Percentiles rank a stretch among this genome's conserved stretches.
Conservation (phyloP, 2,113 vertebrate species). For the Colaptes auratus region DNA sequence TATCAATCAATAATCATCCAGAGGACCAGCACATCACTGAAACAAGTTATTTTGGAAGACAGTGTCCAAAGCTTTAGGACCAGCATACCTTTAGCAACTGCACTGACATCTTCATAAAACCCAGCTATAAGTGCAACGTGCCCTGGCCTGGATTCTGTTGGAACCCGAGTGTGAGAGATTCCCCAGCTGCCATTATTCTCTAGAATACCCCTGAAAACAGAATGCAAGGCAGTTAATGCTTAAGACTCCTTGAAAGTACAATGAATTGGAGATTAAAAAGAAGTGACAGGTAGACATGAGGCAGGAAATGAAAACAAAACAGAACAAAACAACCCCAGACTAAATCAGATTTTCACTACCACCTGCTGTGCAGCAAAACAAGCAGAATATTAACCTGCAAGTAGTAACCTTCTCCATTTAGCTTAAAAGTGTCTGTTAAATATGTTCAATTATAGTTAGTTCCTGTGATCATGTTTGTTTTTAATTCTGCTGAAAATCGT, state of each 20-base stretch:
- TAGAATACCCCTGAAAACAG: slow-evolving; percentile 81
- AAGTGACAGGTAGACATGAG: not conserved
- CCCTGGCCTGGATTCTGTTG: slow-evolving; percentile 95
- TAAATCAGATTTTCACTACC: not conserved
- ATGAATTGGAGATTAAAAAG: not conserved
- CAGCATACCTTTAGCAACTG: slow-evolving; percentile 92
- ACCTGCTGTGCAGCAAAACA: not conserved
- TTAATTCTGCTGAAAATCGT: not conserved
- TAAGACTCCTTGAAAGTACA: not conserved
- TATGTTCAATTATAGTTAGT: not conserved
- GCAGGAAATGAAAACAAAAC: not conserved
- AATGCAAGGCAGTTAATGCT: not conserved
- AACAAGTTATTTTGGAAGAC: not conserved
- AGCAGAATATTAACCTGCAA: slow-evolving; percentile 12
- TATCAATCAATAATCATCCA: not conserved
- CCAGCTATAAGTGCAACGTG: slow-evolving; percentile 96
- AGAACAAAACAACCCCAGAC: not conserved
- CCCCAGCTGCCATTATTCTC: slow-evolving; percentile 91
- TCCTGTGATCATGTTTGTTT: not conserved
- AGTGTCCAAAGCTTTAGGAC: not conserved
- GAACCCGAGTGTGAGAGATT: slow-evolving; percentile 92
- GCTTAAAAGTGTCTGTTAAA: not conserved
- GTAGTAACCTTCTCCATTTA: not conserved
- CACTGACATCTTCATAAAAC: slow-evolving; percentile 98
- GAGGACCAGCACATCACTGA: not conserved